Base-by-base conservation (phyloP, 2,797 vertebrate species). In the Micrastur ruficollis region DNA sequence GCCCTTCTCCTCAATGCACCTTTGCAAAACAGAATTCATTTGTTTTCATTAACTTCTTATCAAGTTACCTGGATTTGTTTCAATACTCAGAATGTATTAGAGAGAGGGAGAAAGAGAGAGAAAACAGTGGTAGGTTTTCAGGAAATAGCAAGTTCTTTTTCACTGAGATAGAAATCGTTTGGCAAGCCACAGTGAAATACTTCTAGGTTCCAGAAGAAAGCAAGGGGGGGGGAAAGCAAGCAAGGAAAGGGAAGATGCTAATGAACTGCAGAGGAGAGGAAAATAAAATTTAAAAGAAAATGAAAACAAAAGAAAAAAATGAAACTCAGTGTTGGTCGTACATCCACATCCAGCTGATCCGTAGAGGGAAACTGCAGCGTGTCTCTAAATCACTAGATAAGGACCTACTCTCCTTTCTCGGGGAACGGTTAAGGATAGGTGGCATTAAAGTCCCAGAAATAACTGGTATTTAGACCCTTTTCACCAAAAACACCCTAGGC, bases 121-220 rank as follows among this genome's bases (percentile, higher is more conserved):
- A 88, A 92, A 96, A 70, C 92, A 95, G 97, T 74, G 93, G 96
- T 97, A 89, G 95, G 93, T 98, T 98, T 97, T 98, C 97, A 98
- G 97, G 98, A 99, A 98, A 98, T 98, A 98, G 98, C 98, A 98
- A 98, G 98, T 96, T 98, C 97, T 99, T 98, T 98, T 98, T 97
- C 97, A 96, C 95, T 72, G 93, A 97, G 98, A 99, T 99, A 98
- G 98, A 98, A 98, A 99, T 99, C 98, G 97, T 87, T 98, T 98
- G 98, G 98, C 97, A 98, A 98, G 97, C 95, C 96, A 84, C 94
- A 70, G 98, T 97, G 97, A 98, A 98, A 98, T 97, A 96, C 89
- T 97, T 98, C 97, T 98, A 86, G 93, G 97, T 98, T 97, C 97
- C 97, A 98, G 98, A 91, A 97, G 97, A 74, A 94, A 92, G 93